Evolutionary conservation across 1,140 invertebrate genomes (phyloP), one percentile per base, ranked within the genome.

Genomic region (Anagrus nilaparvatae): DNA sequence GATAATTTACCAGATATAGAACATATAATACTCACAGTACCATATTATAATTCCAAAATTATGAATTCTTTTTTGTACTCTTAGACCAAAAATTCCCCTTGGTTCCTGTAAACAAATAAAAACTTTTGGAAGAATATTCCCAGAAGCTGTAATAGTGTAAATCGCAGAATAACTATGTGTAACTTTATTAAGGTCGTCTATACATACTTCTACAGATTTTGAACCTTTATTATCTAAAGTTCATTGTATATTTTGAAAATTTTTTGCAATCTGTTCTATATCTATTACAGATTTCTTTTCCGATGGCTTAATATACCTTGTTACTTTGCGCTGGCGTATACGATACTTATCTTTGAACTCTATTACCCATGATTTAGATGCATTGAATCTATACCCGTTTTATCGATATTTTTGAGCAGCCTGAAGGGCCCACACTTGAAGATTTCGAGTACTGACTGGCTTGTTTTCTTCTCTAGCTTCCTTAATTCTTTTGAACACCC

Each of bases 251-350:
- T 13, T 23, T 10, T 23, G 30, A 35, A 49, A 49, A 12, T 4
- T 43, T 9, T 34, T 33, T 35, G 38, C 35, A 33, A 43, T 3
- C 16, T 36, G 42, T 24, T 45, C 30, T 20, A 38, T 47, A 46
- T 49, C 40, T 30, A 48, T 43, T 8, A 44, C 16, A n/a, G 43
- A 31, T 16, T 33, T 28, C 27, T 31, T 34, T 32, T 53, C 49
- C 16, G 40, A 44, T 36, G 47, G 21, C 24, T 46, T 48, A 4
- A 54, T 42, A 30, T 39, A 50, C 40, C 40, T 52, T 4, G 51
- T 53, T 10, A 53, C 36, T 48, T 53, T 53, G 38, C 50, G 17
- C 39, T 48, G 44, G 16, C 36, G 27, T 36, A 55, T 55, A 30
- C 17, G 25, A 37, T 49, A 32, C 20, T 18, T 32, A 25, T 38